phyloP scores from a whole-genome alignment of 64 coral and sea anemone genomes.

The Montipora efflorescens region DNA sequence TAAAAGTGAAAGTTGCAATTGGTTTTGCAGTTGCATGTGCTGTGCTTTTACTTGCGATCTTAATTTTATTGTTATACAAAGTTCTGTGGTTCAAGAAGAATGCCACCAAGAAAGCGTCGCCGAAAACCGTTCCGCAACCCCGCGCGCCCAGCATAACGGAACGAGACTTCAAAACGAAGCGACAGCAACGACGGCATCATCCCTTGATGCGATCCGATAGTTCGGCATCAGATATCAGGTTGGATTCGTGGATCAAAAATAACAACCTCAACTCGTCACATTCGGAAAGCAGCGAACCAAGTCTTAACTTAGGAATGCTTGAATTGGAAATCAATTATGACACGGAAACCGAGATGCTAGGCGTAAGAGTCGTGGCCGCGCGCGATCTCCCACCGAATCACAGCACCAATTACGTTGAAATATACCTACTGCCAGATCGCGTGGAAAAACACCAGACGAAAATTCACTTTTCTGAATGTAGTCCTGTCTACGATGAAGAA shows the following conservation, averaged over 20 bases:
- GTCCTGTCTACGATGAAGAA: slow-evolving; percentile 81
- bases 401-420: slow-evolving; percentile 84
- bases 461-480: slow-evolving; percentile 74
- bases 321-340: slow-evolving; percentile 86
- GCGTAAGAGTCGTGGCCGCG: slow-evolving; percentile 67
- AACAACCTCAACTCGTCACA: slow-evolving; percentile 51
- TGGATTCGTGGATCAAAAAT: slow-evolving; percentile 6
- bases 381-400: slow-evolving; percentile 54
- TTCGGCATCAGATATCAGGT: slow-evolving; percentile 45
- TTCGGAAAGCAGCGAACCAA: slow-evolving; percentile 56
- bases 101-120: neutral
- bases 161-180: slow-evolving; percentile 19
- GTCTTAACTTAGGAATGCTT: slow-evolving; percentile 65
- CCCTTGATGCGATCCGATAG: slow-evolving; percentile 92
- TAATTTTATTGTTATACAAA: slow-evolving; percentile 88
- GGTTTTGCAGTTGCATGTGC: slow-evolving; percentile 80
- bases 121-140: slow-evolving; percentile 4
- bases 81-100: slow-evolving; percentile 51
- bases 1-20: slow-evolving; percentile 84
- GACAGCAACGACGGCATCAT: slow-evolving; percentile 62
- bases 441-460: slow-evolving; percentile 85
- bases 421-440: slow-evolving; percentile 81
- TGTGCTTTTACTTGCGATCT: slow-evolving; percentile 62
- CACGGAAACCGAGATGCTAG: slow-evolving; percentile 70
- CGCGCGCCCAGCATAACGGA: slow-evolving; percentile 39